A percentile compares a stretch with the other conserved stretches of the same genome.
Conservation (phyloP, 2,888 invertebrate genomes). For the Teleiodes luculella region DNA sequence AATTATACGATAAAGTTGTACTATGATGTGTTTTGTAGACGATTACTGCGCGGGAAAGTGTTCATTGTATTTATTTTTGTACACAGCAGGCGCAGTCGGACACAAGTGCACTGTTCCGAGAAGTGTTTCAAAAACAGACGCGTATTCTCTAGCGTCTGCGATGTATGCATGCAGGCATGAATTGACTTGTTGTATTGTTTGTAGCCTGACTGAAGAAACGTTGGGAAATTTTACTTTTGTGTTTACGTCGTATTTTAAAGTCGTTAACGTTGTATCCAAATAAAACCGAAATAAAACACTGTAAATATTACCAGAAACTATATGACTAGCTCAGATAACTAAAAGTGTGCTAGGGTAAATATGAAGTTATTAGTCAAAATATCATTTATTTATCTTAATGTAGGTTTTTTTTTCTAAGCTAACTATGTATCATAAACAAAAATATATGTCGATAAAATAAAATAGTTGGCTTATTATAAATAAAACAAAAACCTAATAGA, state of each 20-base stretch:
- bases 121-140: slow-evolving; percentile 54
- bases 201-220: not conserved
- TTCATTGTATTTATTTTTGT: slow-evolving; percentile 65
- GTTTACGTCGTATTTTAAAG: no score
- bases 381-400: no score
- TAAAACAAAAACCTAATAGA: no score
- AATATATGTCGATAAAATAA: no score
- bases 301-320: no score
- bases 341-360: not conserved
- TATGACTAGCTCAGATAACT: not conserved
- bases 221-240: not conserved
- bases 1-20: not conserved
- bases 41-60: slow-evolving; percentile 55
- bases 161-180: slow-evolving; percentile 7
- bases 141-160: slow-evolving; percentile 10
- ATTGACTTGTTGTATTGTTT: not conserved
- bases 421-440: no score
- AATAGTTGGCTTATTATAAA: not conserved
- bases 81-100: slow-evolving; percentile 44
- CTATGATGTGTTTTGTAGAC: slow-evolving; percentile 23
- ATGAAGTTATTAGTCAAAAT: not conserved
- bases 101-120: slow-evolving; percentile 66
- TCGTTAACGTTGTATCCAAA: no score
- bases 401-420: no score
- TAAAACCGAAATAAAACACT: no score